Evolutionary conservation across 2,888 invertebrate genomes (phyloP), one percentile per base, ranked within the genome.

Genomic region (Polydrusus tereticollis): DNA sequence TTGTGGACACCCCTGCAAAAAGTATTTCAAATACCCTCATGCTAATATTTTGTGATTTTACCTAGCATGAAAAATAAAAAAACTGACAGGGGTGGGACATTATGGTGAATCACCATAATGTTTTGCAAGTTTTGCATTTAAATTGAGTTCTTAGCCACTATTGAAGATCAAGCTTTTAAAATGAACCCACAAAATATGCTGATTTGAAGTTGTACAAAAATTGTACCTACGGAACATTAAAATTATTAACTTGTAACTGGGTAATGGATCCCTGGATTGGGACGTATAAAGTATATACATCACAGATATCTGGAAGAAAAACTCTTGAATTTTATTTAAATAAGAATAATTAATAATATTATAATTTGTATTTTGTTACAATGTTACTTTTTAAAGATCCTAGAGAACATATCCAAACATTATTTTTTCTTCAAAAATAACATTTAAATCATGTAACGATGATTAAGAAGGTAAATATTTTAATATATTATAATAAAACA

Each of bases 401-500:
- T 55, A 55, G 18, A 29, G 52, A 55, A 47, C 47, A 23, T 29
- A 29, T 55, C 52, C 29, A 55, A 55, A 55, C 10, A 29, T 29
- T 29, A 55, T 55, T 29, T 52, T 52, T 29, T 55, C 23, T 16
- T 33, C 16, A 29, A 29, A 55, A 64, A 64, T 64, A 64, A 52
- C 50, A 52, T 52, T 50, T 47, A 64, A 64, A 38, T 62, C 29
- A 6, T 62, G 62, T 45, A 47, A 62, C 29, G 45, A 16, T 59
- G 8, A 59, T 43, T 59, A 59, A 62, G 47, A 62, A 47, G 38
- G 63, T 64, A 50, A 64, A 52, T 52, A 38, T 60, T 60, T 60
- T 52, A 65, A 67, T 47, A 68, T 50, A 55, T 55, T 55, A 55
- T 55, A 55, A 55, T 63, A 69, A 69, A 69, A 69, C 63, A 69